Base-by-base conservation (phyloP, 2,113 vertebrate species). In the Nymphicus hollandicus region DNA sequence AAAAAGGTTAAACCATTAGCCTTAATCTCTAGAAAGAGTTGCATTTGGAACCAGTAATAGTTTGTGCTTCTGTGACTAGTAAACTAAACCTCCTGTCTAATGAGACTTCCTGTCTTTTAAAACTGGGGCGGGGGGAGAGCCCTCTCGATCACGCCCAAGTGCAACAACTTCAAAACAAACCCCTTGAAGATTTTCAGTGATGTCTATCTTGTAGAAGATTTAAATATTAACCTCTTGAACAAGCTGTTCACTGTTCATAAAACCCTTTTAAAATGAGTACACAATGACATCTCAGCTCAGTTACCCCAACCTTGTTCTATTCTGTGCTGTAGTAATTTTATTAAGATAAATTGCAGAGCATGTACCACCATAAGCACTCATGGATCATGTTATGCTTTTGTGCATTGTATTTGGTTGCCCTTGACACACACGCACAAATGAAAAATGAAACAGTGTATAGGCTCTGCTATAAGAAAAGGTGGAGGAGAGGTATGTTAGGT, bases 291-390 rank as follows among this genome's bases (percentile, higher is more conserved):
- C 97, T 91, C 69, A 81, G 65, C 78, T 97, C 91, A 96, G 52
- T 97, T 98, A 94, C 37, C 50, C 97, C 81, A 91, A 78, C 66
- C 76, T 95, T 71, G 17, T 97, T 96, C 35, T 61, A 10, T 93
- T 95, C 44, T 84, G 49, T 94, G 85, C 76, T 87, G 28, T 92
- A 95, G 79, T 96, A 88, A 86, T 96, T 97, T 97, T 96, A 94
- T 95, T 95, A 95, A 72, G 72, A 97, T 92, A 94, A 94, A 94
- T 97, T 96, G 88, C 58, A 68, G 95, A 96, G 56, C 65, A 44
- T 95, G 90, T 95, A 71, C 41, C 83, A 86, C 44, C 71, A 56
- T 95, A 97, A 98, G 96, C 95, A 96, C 22, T 17, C 17, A 28
- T 85, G 94, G 76, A 85, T 97, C 58, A 61, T 65, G 39, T 28